Conservation (phyloP, 2,113 vertebrate genomes). For the Gymnarchus niloticus region DNA sequence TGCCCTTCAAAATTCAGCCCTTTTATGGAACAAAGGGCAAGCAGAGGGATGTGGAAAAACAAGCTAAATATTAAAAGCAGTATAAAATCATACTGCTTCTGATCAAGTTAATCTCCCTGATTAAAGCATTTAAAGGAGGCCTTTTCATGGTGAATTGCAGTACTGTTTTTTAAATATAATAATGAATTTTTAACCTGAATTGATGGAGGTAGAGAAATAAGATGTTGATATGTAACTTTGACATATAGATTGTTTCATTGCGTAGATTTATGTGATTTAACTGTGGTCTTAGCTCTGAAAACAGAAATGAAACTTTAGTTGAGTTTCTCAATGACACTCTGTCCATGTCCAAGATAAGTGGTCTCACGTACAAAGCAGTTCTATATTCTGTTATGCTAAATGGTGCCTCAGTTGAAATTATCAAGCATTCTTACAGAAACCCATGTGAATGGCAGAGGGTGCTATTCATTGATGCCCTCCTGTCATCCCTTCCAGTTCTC, state of each 20-base stretch:
- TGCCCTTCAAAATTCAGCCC: neutral
- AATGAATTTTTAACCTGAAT: neutral
- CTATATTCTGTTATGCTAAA: neutral
- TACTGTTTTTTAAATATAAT: neutral
- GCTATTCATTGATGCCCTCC: neutral
- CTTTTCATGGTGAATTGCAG: too few relatives aligned
- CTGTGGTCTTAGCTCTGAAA: neutral
- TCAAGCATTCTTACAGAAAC: neutral
- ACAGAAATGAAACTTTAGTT: neutral
- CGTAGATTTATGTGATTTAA: neutral
- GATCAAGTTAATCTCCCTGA: too few relatives aligned
- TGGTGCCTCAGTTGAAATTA: neutral
- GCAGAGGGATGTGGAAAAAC: neutral
- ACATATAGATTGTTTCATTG: neutral
- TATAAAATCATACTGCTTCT: neutral
- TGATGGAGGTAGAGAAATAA: neutral
- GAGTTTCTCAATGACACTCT: neutral
- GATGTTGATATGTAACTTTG: neutral
- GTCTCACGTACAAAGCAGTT: neutral
- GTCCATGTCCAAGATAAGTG: neutral
- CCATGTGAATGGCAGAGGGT: neutral
- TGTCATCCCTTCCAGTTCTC: slow-evolving; percentile 76
- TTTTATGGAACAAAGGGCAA: slow-evolving; percentile 7
- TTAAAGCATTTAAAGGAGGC: too few relatives aligned
- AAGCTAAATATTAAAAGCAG: neutral